Conservation (phyloP, 2,888 invertebrate genomes). For the Arrhopalites spinosus region DNA sequence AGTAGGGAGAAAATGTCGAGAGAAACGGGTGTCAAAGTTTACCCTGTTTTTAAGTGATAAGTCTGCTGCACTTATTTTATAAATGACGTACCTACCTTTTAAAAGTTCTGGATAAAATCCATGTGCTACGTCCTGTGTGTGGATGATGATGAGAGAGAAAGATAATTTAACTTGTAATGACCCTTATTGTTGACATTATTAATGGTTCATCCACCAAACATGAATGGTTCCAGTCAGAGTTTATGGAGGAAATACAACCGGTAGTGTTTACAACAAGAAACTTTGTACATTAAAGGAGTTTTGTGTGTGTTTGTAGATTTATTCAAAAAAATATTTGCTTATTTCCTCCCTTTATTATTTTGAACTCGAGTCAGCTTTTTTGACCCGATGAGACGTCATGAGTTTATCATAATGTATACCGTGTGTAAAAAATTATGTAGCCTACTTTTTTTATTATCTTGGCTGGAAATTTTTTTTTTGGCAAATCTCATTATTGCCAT, state of each 20-base stretch:
- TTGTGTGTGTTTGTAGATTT: neutral
- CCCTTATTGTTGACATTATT: constrained; percentile 23
- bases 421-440: too few relatives aligned
- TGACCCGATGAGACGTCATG: too few relatives aligned
- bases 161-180: constrained; percentile 5
- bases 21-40: constrained; percentile 7
- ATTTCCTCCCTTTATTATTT: too few relatives aligned
- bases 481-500: too few relatives aligned
- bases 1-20: too few relatives aligned
- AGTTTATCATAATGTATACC: too few relatives aligned
- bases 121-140: constrained; percentile 1
- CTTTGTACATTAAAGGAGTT: neutral
- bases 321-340: neutral
- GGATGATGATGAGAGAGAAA: neutral
- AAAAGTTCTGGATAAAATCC: constrained; percentile 4
- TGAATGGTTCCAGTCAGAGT: neutral
- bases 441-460: too few relatives aligned
- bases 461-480: too few relatives aligned
- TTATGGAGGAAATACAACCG: too few relatives aligned
- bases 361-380: too few relatives aligned
- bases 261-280: too few relatives aligned
- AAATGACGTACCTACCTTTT: constrained; percentile 5
- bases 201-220: neutral
- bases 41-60: neutral
- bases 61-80: neutral